Evolutionary conservation across 2,888 invertebrate species (phyloP), one percentile per base, ranked within the genome.

Genomic region (Cantharis flavilabris): DNA sequence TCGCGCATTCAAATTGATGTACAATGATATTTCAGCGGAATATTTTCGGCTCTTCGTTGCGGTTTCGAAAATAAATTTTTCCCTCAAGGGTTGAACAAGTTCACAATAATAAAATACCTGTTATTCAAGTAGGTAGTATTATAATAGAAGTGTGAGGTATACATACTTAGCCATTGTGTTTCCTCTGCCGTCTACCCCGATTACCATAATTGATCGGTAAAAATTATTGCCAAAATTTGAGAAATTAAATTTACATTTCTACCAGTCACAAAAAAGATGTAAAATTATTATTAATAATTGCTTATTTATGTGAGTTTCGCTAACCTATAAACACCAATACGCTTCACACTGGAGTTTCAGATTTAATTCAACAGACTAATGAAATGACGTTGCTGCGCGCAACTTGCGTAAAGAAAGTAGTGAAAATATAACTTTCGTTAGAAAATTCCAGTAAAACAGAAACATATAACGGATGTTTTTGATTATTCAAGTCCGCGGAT

Each of bases 301-400:
- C 13, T 71, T 71, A 76, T 73, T 76, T 72, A 69, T 71, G 73
- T 63, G 72, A 73, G 76, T 78, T 78, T 78, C 71, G 76, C 73
- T 78, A 78, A 76, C 78, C 78, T 73, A 78, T 76, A 78, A 78
- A 76, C 78, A 76, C 76, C 76, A 76, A 76, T 76, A 73, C 20
- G 65, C 64, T 28, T 69, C 30, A 28, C 69, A 73, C 73, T 23
- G 20, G 20, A 69, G 70, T 62, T 72, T 72, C 26, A 49, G 64
- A 69, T 69, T 26, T 30, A 76, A 72, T 64, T 76, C 70, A n/a
- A n/a, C 49, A 49, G n/a, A 49, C n/a, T n/a, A n/a, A n/a, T n/a
- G n/a, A n/a, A 49, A 71, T 69, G 73, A 73, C 76, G 76, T 69
- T 70, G 28, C 70, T 49, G 30, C 26, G 18, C 26, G 49, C 18